Percentiles rank a stretch among this genome's conserved stretches.
Evolutionary conservation across 2,888 invertebrate genomes (phyloP).

Genomic region (Athetis lepigone): DNA sequence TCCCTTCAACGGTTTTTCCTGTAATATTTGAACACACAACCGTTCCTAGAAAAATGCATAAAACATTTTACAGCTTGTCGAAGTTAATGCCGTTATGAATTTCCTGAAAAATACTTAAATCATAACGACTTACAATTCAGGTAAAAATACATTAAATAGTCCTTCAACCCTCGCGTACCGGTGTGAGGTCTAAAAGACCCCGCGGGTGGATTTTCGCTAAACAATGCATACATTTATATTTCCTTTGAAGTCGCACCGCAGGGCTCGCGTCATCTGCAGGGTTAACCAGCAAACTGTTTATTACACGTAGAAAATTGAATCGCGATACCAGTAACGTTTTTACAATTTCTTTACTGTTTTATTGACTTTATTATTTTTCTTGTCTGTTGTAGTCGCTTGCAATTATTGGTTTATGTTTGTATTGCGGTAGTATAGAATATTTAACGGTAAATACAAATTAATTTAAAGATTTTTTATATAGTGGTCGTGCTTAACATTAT

Average conservation of each 20-base stretch:
- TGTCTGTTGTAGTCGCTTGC: not conserved
- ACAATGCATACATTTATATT: conserved; percentile 89
- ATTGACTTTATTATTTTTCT: conserved; percentile 31
- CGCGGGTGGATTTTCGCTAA: conserved; percentile 83
- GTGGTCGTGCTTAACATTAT: no score
- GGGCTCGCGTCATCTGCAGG: conserved; percentile 87
- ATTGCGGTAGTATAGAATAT: not conserved
- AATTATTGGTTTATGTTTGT: conserved; percentile 5
- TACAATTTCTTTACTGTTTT: conserved; percentile 53
- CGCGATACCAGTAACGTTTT: conserved; percentile 57
- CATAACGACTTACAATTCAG: conserved; percentile 41
- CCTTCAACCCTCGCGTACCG: conserved; percentile 68
- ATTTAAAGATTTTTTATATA: no score
- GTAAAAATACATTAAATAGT: conserved; percentile 57
- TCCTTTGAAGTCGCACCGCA: conserved; percentile 88
- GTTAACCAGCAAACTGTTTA: conserved; percentile 82
- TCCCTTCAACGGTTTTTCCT: not conserved
- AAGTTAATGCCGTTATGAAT: conserved; percentile 17
- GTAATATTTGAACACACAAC: not conserved
- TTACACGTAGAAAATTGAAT: conserved; percentile 81
- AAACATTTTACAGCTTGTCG: conserved; percentile 30
- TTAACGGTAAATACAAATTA: no score
- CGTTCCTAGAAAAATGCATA: conserved; percentile 25
- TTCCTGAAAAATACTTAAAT: conserved; percentile 42
- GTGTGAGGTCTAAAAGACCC: conserved; percentile 74